Percentiles rank a stretch among this genome's conserved stretches.
phyloP scores from a whole-genome alignment of 2,797 vertebrate genomes.

The Sphenodon punctatus region DNA sequence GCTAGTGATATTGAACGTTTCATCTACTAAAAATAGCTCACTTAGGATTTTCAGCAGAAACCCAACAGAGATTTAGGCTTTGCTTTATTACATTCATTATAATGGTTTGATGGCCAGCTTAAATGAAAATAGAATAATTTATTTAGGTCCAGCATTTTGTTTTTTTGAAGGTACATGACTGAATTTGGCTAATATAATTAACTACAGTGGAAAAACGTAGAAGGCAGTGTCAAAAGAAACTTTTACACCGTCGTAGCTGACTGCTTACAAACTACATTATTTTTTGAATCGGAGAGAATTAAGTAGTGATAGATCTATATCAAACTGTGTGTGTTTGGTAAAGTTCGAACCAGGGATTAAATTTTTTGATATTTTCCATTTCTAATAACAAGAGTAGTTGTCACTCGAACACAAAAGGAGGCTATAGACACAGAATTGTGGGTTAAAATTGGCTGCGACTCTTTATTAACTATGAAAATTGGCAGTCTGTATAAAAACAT shows the following conservation, averaged over 20 bases:
- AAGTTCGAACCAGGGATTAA: slow-evolving; percentile 16
- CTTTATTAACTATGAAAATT: too few relatives aligned
- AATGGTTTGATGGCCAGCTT: neutral
- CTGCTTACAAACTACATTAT: neutral
- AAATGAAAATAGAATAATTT: neutral
- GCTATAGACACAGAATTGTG: too few relatives aligned
- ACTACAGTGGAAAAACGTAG: neutral
- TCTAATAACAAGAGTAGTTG: slow-evolving; percentile 36
- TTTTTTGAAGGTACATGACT: neutral
- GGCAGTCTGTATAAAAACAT: too few relatives aligned
- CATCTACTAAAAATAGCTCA: slow-evolving; percentile 13
- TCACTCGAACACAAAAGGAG: too few relatives aligned
- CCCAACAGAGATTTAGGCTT: neutral
- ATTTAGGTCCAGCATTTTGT: neutral
- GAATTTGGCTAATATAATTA: neutral
- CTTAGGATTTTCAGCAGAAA: slow-evolving; percentile 26
- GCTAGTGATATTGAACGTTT: neutral
- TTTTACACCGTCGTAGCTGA: neutral
- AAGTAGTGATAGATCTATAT: neutral
- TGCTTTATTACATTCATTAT: slow-evolving; percentile 18
- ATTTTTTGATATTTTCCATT: neutral
- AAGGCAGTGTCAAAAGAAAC: neutral
- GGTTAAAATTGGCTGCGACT: too few relatives aligned
- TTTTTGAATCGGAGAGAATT: neutral
- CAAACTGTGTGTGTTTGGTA: neutral